A percentile compares a stretch with the other conserved stretches of the same genome.
Conservation (phyloP, 2,797 vertebrate genomes). For the Aplochiton taeniatus region DNA sequence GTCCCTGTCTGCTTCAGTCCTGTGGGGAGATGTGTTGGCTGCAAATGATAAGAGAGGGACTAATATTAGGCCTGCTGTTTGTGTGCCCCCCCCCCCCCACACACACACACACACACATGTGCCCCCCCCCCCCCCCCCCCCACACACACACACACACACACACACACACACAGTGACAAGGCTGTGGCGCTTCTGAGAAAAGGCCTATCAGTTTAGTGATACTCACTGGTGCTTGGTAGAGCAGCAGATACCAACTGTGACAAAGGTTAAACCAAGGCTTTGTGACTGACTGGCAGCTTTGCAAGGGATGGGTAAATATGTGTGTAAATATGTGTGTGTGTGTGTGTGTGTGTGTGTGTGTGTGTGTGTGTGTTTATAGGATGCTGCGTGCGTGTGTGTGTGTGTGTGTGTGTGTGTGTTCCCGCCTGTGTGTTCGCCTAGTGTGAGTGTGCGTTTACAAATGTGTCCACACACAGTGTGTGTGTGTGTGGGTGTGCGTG, state of each 20-base stretch:
- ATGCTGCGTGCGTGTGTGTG: conserved; percentile 1
- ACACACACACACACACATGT: conserved; percentile 7
- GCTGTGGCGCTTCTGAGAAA: conserved; percentile 12
- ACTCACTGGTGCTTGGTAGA: conserved; percentile 18
- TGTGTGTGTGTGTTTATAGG: conserved; percentile 5
- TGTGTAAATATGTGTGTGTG: neutral
- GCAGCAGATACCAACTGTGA: conserved; percentile 20
- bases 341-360: conserved; percentile 1
- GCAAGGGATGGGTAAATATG: neutral
- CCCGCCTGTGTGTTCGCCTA: neutral
- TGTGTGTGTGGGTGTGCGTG: conserved; percentile 8
- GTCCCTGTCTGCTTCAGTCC: too few relatives aligned
- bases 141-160: conserved; percentile 4
- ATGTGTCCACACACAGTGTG: neutral
- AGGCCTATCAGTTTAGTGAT: conserved; percentile 21
- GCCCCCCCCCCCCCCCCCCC: neutral
- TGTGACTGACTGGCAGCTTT: neutral
- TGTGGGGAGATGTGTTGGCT: conserved; percentile 8
- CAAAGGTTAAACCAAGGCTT: conserved; percentile 13
- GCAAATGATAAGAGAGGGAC: conserved; percentile 55
- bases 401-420: conserved; percentile 1
- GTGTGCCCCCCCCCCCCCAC: conserved; percentile 8
- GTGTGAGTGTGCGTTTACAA: neutral
- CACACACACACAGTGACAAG: conserved; percentile 1
- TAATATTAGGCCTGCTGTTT: conserved; percentile 60